These are phyloP conservation scores for Trachythela sp. DNA, from an alignment of 64 coral and sea anemone genomes.

Conservation along the genomic window DNA sequence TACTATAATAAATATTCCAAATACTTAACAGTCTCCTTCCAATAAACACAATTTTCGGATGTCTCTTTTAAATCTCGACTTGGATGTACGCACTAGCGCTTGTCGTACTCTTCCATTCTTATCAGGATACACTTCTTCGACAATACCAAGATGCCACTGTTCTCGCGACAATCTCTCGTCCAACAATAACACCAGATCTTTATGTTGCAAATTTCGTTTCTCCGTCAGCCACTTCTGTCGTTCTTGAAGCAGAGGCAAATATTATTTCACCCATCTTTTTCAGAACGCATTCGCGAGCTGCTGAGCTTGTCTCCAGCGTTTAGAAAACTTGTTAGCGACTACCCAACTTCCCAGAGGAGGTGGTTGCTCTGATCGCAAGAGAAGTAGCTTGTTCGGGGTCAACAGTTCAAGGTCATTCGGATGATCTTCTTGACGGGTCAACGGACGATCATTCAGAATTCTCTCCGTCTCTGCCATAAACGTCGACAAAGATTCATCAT, in stretches of 20 bases:
- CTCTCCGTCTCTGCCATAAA: constrained; percentile 6
- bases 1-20: not conserved
- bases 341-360: not conserved
- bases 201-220: not conserved
- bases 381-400: not conserved
- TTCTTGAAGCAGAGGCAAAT: constrained; percentile 23
- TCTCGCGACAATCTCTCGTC: not conserved
- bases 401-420: not conserved
- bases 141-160: not conserved
- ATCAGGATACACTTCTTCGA: not conserved
- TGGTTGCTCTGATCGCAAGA: not conserved
- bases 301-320: constrained; percentile 23
- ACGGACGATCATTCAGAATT: constrained; percentile 26
- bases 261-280: constrained; percentile 1
- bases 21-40: not conserved
- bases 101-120: not conserved
- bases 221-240: not conserved
- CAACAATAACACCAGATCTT: constrained; percentile 2
- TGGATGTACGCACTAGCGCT: not conserved
- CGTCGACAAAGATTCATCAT: not conserved
- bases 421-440: not conserved
- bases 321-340: not conserved
- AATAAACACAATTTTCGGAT: not conserved
- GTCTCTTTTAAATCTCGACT: not conserved
- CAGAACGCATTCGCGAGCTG: constrained; percentile 2